phyloP scores from a whole-genome alignment of 1,140 invertebrate genomes.

The Trichonephila clavipes region DNA sequence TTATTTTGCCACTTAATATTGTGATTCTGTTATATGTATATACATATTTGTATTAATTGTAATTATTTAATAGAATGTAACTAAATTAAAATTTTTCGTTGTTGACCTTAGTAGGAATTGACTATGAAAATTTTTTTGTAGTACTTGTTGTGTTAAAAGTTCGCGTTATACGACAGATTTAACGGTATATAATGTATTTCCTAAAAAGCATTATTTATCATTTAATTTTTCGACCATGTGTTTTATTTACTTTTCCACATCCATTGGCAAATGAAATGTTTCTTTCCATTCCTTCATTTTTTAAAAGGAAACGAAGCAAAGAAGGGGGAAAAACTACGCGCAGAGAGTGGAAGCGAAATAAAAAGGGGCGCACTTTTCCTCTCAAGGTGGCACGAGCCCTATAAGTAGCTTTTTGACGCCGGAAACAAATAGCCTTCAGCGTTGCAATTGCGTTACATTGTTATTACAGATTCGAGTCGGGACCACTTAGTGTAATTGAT shows the following conservation, averaged over 20 bases:
- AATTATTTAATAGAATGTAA: no score
- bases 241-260: conserved; percentile 8
- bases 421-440: conserved; percentile 76
- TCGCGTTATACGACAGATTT: no score
- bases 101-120: no score
- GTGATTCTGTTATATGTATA: no score
- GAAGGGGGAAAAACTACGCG: background rate
- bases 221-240: background rate
- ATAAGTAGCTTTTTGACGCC: conserved; percentile 75
- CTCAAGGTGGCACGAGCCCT: conserved; percentile 55
- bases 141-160: no score
- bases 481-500: conserved; percentile 76
- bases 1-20: no score
- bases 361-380: conserved; percentile 22
- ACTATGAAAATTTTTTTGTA: no score
- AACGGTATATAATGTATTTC: background rate
- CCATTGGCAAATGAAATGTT: conserved; percentile 65
- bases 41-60: no score
- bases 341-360: background rate
- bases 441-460: conserved; percentile 77
- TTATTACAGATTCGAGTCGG: conserved; percentile 75
- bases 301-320: background rate
- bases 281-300: conserved; percentile 6
- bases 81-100: no score
- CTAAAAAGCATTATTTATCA: background rate